Evolutionary conservation across 2,113 vertebrate genomes (phyloP).

Genomic region (Pavo muticus): DNA sequence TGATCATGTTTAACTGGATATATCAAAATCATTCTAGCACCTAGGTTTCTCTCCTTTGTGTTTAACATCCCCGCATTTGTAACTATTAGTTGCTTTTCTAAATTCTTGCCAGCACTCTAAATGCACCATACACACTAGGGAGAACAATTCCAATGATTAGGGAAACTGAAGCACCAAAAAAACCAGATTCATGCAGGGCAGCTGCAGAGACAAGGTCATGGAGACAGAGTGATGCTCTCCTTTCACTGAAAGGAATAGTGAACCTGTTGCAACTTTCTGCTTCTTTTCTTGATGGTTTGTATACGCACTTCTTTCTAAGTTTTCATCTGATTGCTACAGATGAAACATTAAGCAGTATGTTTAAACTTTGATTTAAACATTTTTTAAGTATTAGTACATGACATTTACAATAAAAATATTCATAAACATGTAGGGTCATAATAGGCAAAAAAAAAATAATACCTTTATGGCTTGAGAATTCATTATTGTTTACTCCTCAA

Average conservation of each 20-base stretch:
- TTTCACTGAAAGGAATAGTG: background rate
- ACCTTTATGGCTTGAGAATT: background rate
- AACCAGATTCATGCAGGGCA: background rate
- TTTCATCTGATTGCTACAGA: background rate
- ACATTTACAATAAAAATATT: background rate
- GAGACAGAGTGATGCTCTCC: background rate
- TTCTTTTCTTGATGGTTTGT: background rate
- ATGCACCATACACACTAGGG: background rate
- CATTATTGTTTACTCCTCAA: background rate
- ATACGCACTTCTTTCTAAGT: background rate
- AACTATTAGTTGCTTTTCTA: background rate
- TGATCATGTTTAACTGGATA: background rate
- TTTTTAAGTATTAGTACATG: background rate
- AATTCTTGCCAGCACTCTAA: conserved; percentile 19
- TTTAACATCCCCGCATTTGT: background rate
- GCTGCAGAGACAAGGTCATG: conserved; percentile 52
- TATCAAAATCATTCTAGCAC: background rate
- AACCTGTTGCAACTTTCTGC: background rate
- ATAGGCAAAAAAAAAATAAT: background rate
- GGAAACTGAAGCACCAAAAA: conserved; percentile 1
- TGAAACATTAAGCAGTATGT: background rate
- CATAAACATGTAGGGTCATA: background rate
- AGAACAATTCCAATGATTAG: conserved; percentile 59
- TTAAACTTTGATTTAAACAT: background rate
- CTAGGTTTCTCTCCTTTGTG: conserved; percentile 14